Percentiles rank a stretch among this genome's conserved stretches.
phyloP scores from a whole-genome alignment of 2,113 vertebrate species.

The Tapirus terrestris region DNA sequence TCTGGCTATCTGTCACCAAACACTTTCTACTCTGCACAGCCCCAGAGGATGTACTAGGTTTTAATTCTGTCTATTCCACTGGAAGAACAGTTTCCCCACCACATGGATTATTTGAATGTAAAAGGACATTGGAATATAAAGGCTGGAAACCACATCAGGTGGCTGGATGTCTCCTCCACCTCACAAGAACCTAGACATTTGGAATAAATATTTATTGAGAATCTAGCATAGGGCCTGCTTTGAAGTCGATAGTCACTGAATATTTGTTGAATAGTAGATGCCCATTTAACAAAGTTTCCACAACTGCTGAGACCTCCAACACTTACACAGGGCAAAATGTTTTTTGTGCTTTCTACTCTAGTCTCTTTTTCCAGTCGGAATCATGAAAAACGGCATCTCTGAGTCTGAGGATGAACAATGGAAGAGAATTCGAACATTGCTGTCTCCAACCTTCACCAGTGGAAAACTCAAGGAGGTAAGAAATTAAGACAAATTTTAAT shows the following conservation, averaged over 20 bases:
- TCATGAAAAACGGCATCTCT: conserved; percentile 63
- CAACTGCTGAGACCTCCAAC: neutral
- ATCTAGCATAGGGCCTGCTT: neutral
- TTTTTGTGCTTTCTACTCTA: conserved; percentile 55
- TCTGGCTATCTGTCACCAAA: neutral
- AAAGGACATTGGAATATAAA: neutral
- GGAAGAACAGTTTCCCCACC: neutral
- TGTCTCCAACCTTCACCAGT: conserved; percentile 91
- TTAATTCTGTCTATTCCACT: neutral
- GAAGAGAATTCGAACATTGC: conserved; percentile 88
- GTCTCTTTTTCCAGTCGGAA: conserved; percentile 71
- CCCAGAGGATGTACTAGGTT: neutral
- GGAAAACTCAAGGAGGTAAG: conserved; percentile 92
- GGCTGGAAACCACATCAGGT: neutral
- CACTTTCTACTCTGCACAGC: neutral
- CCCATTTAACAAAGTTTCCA: neutral
- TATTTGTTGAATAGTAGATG: neutral
- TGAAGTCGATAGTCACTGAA: neutral
- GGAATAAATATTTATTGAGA: neutral
- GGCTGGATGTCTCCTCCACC: neutral
- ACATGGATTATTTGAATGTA: neutral
- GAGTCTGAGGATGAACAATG: conserved; percentile 87
- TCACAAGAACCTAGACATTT: neutral
- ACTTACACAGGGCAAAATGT: neutral
- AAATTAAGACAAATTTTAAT: neutral